These are phyloP conservation scores for Drosophila demipolita DNA, from an alignment of 2,888 invertebrate species.

Conservation along the genomic window DNA sequence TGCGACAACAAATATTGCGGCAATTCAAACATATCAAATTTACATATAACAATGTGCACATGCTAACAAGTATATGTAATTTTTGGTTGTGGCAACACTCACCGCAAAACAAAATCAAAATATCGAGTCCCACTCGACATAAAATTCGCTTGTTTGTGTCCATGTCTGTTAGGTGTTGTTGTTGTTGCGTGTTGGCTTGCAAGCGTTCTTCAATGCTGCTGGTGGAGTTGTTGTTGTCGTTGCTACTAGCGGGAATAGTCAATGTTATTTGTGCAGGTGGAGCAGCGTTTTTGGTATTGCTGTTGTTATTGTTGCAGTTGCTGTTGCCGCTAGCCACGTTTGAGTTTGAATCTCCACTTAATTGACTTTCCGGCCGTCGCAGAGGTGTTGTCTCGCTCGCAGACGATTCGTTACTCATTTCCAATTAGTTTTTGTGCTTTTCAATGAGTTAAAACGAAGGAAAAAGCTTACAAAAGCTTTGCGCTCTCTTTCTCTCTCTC, in stretches of 20 bases:
- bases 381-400: conserved; percentile 85
- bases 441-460: conserved; percentile 21
- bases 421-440: conserved; percentile 34
- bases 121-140: conserved; percentile 89
- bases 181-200: conserved; percentile 46
- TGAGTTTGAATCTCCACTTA: conserved; percentile 45
- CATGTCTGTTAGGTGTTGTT: conserved; percentile 69
- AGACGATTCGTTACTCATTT: conserved; percentile 84
- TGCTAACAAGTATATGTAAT: neutral
- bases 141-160: conserved; percentile 85
- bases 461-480: conserved; percentile 51
- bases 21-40: conserved; percentile 4
- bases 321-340: conserved; percentile 58
- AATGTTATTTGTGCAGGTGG: conserved; percentile 42
- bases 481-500: conserved; percentile 5
- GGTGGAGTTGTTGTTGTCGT: conserved; percentile 14
- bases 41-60: neutral
- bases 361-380: conserved; percentile 78
- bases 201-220: conserved; percentile 55
- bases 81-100: conserved; percentile 84
- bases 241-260: conserved; percentile 27
- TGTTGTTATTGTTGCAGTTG: conserved; percentile 13
- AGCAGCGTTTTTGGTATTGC: conserved; percentile 23
- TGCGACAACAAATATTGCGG: conserved; percentile 34
- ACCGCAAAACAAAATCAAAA: conserved; percentile 89